A percentile compares a stretch with the other conserved stretches of the same genome.
Evolutionary conservation across 2,797 vertebrate genomes (phyloP).

Genomic region (Parotocinclus haroldoi): DNA sequence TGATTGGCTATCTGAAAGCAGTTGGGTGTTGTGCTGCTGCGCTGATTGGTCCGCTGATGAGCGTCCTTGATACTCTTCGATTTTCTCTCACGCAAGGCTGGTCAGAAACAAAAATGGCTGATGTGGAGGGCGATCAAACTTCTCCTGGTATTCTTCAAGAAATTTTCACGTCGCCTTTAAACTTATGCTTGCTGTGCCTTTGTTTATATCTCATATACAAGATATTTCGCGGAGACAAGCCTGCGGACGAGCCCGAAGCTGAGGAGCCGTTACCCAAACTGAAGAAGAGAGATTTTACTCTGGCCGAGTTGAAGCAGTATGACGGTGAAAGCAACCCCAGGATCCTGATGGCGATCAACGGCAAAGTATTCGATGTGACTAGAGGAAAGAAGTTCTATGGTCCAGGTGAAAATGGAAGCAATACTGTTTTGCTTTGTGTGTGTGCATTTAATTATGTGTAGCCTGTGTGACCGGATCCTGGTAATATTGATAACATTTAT

Average conservation of each 20-base stretch:
- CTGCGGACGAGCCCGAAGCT: constrained; percentile 60
- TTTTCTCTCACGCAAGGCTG: constrained; percentile 13
- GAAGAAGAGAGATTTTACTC: constrained; percentile 85
- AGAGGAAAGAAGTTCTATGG: constrained; percentile 91
- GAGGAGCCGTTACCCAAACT: constrained; percentile 77
- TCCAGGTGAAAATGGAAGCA: constrained; percentile 69
- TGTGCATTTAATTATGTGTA: neutral
- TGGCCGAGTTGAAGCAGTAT: constrained; percentile 78
- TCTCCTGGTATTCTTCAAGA: constrained; percentile 77
- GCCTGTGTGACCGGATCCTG: neutral
- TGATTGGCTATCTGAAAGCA: constrained; percentile 35
- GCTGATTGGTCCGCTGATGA: constrained; percentile 36
- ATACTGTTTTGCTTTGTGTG: neutral
- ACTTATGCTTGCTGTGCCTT: constrained; percentile 84
- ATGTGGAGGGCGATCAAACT: constrained; percentile 64
- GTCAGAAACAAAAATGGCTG: constrained; percentile 67
- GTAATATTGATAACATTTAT: no score
- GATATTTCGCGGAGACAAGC: constrained; percentile 84
- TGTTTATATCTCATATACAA: constrained; percentile 90
- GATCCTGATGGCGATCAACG: constrained; percentile 91
- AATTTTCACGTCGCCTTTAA: constrained; percentile 87
- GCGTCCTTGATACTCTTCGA: neutral
- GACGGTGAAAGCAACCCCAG: constrained; percentile 78
- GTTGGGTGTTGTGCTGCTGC: constrained; percentile 5
- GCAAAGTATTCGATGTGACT: constrained; percentile 95